These are phyloP conservation scores for Eulemur coronatus DNA, from an alignment of 2,797 vertebrate genomes.

Conservation along the genomic window DNA sequence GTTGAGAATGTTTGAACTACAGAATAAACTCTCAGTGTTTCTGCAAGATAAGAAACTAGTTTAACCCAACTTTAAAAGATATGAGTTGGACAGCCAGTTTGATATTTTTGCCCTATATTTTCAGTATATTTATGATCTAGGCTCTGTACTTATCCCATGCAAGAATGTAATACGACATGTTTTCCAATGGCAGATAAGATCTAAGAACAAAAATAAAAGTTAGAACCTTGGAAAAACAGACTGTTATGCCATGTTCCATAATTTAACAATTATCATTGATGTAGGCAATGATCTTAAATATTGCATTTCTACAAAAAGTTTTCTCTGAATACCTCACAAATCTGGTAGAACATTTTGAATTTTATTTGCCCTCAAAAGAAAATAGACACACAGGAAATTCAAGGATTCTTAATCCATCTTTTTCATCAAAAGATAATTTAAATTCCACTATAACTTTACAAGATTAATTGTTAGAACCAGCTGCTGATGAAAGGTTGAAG, in stretches of 20 bases:
- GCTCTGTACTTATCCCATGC: not conserved
- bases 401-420: not conserved
- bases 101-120: conserved; percentile 16
- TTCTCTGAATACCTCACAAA: conserved; percentile 46
- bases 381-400: conserved; percentile 9
- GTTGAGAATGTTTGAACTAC: not conserved
- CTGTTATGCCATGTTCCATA: conserved; percentile 20
- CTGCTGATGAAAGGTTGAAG: conserved; percentile 44
- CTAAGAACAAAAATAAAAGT: conserved; percentile 30
- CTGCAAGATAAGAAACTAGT: conserved; percentile 45
- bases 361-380: conserved; percentile 55
- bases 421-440: conserved; percentile 53
- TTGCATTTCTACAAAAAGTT: conserved; percentile 1
- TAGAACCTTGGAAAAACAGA: not conserved
- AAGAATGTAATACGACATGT: not conserved
- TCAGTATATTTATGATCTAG: conserved; percentile 41
- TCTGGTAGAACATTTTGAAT: conserved; percentile 21
- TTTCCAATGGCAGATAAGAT: conserved; percentile 29
- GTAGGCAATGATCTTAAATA: conserved; percentile 25
- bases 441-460: conserved; percentile 47
- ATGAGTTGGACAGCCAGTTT: not conserved
- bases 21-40: conserved; percentile 1
- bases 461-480: conserved; percentile 49
- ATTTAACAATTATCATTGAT: conserved; percentile 27
- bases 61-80: conserved; percentile 43